Evolutionary conservation across 2,888 invertebrate genomes (phyloP).

Genomic region (Apocheima hispidaria): DNA sequence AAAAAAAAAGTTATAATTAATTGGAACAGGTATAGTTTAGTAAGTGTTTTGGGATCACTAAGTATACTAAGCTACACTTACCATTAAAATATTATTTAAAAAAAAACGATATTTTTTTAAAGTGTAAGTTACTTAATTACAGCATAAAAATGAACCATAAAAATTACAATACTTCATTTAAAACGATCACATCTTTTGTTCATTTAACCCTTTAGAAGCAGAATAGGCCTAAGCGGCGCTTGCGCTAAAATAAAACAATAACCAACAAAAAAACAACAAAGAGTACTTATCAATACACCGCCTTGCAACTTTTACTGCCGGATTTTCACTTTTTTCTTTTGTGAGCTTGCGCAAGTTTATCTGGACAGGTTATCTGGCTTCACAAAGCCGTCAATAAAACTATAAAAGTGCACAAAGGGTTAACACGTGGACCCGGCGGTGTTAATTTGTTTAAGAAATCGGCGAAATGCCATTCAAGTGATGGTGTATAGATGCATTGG

Average conservation of each 20-base stretch:
- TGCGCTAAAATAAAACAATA: slow-evolving; percentile 50
- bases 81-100: no score
- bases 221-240: slow-evolving; percentile 45
- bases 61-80: no score
- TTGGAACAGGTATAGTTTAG: no score
- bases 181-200: slow-evolving; percentile 19
- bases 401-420: slow-evolving; percentile 71
- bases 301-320: slow-evolving; percentile 69
- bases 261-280: slow-evolving; percentile 48
- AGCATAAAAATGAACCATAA: slow-evolving; percentile 1
- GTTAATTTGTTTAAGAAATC: slow-evolving; percentile 78
- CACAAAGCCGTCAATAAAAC: slow-evolving; percentile 42
- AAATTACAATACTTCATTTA: slow-evolving; percentile 14
- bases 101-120: slow-evolving; percentile 11
- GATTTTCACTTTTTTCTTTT: slow-evolving; percentile 75
- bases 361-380: slow-evolving; percentile 42
- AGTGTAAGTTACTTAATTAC: slow-evolving; percentile 12
- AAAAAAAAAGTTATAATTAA: no score
- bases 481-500: slow-evolving; percentile 2
- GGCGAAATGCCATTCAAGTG: slow-evolving; percentile 46
- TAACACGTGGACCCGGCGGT: slow-evolving; percentile 71
- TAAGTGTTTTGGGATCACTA: no score
- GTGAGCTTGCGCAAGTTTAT: slow-evolving; percentile 73
- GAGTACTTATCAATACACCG: slow-evolving; percentile 51
- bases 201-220: slow-evolving; percentile 51